Percentiles rank a stretch among this genome's conserved stretches.
Evolutionary conservation across 2,113 vertebrate genomes (phyloP).

Genomic region (Eulacestoma nigropectus): DNA sequence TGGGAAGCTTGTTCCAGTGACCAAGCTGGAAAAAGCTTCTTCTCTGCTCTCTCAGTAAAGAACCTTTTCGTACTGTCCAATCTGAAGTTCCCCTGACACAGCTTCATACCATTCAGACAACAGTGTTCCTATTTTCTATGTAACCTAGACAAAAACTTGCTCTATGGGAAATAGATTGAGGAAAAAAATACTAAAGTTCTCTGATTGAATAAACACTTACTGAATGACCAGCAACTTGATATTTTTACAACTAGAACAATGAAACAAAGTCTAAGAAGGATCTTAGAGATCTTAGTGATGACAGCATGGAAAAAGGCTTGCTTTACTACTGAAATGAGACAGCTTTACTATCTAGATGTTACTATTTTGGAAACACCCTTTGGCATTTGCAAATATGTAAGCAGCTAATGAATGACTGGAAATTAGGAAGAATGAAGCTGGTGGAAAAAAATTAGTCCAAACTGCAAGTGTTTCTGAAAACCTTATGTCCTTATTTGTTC

Average conservation of each 20-base stretch:
- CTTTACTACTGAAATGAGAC: slow-evolving; percentile 3
- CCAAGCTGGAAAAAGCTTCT: too few relatives aligned
- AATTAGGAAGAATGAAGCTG: slow-evolving; percentile 29
- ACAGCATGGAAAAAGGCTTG: slow-evolving; percentile 34
- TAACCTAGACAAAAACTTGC: neutral
- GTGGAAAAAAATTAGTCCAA: neutral
- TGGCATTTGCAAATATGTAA: slow-evolving; percentile 38
- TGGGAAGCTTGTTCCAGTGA: neutral
- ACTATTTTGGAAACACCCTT: slow-evolving; percentile 44
- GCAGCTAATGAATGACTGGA: slow-evolving; percentile 52
- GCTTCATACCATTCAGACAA: neutral
- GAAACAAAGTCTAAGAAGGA: neutral
- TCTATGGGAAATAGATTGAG: neutral
- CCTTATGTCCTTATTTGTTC: slow-evolving; percentile 34
- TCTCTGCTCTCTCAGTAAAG: neutral
- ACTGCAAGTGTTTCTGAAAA: slow-evolving; percentile 24
- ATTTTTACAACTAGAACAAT: neutral
- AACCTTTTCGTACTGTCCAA: neutral
- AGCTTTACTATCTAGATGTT: slow-evolving; percentile 35
- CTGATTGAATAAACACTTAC: neutral
- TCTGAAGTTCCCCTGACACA: neutral
- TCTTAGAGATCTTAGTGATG: neutral
- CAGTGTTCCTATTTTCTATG: neutral
- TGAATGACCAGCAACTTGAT: slow-evolving; percentile 14
- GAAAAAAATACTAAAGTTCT: neutral